These are phyloP conservation scores for Trichopria drosophilae DNA, from an alignment of 2,888 invertebrate genomes.

Conservation along the genomic window DNA sequence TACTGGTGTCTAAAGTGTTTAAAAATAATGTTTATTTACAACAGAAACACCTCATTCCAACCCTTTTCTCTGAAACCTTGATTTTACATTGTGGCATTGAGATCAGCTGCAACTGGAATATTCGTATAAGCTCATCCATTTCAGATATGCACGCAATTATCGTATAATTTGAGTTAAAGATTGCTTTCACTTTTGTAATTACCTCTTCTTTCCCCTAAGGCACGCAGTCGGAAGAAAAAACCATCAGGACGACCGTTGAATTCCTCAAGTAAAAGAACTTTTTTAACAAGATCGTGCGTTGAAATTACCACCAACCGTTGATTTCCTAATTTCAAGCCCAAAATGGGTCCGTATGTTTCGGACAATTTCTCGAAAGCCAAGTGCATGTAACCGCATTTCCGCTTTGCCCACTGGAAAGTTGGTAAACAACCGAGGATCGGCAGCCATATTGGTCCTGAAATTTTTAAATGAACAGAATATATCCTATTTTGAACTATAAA, in stretches of 20 bases:
- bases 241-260: constrained; percentile 74
- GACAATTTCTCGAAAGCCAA: constrained; percentile 66
- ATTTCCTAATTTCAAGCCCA: constrained; percentile 69
- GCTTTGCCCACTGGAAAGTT: constrained; percentile 53
- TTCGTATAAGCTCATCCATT: too few relatives aligned
- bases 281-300: constrained; percentile 65
- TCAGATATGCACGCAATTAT: too few relatives aligned
- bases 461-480: constrained; percentile 13
- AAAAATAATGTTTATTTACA: too few relatives aligned
- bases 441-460: constrained; percentile 63
- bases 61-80: too few relatives aligned
- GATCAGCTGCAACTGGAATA: too few relatives aligned
- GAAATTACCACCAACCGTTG: constrained; percentile 67
- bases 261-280: constrained; percentile 65
- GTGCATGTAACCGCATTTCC: constrained; percentile 62
- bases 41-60: too few relatives aligned
- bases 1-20: too few relatives aligned
- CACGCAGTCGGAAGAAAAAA: constrained; percentile 69
- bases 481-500: not conserved
- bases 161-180: too few relatives aligned
- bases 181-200: too few relatives aligned
- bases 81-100: too few relatives aligned
- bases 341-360: constrained; percentile 65
- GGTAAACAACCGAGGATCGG: constrained; percentile 63
- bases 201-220: constrained; percentile 71